These are phyloP conservation scores for Coryphaenoides rupestris DNA, from an alignment of 2,113 vertebrate species.

Conservation along the genomic window DNA sequence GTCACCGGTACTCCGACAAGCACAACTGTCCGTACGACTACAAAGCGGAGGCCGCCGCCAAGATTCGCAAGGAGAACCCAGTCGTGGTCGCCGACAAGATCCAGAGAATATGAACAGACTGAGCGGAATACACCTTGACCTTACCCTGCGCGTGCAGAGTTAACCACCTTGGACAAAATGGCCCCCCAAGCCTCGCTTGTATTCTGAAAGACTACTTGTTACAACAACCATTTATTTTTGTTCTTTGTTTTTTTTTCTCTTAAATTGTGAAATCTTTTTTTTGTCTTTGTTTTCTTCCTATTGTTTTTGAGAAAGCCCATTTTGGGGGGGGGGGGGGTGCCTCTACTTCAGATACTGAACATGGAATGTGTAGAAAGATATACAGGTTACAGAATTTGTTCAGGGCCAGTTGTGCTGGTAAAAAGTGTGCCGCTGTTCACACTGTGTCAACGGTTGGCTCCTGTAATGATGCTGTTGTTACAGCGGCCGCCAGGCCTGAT, in stretches of 20 bases:
- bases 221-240: not conserved
- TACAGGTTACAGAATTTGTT: no score
- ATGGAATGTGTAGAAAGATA: no score
- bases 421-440: no score
- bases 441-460: no score
- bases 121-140: conserved; percentile 30
- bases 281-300: conserved; percentile 28
- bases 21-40: conserved; percentile 87
- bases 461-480: no score
- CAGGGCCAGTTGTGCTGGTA: no score
- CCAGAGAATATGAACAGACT: conserved; percentile 82
- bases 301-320: no score
- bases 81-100: conserved; percentile 86
- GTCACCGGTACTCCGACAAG: conserved; percentile 86
- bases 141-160: not conserved
- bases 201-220: conserved; percentile 47
- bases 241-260: not conserved
- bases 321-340: no score
- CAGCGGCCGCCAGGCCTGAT: no score
- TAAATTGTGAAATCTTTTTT: conserved; percentile 3
- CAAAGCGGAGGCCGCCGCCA: conserved; percentile 82
- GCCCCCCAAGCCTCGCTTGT: conserved; percentile 41
- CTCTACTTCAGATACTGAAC: no score
- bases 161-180: not conserved
- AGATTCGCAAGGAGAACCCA: conserved; percentile 87